These are phyloP conservation scores for Vireo altiloquus DNA, from an alignment of 2,113 vertebrate species.

Conservation along the genomic window DNA sequence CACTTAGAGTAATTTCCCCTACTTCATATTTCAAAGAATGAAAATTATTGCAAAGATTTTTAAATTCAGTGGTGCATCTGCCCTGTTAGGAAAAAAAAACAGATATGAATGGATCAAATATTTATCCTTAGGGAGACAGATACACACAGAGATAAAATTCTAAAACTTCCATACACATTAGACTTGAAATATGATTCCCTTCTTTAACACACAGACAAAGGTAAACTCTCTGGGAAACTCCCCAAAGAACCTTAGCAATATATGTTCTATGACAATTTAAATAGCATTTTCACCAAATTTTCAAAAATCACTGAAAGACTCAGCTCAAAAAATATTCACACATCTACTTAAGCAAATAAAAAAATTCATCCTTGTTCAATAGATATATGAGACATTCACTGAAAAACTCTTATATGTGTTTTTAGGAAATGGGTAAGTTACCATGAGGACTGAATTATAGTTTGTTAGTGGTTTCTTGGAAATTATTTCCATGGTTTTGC, in stretches of 20 bases:
- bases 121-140: neutral
- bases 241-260: neutral
- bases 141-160: neutral
- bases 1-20: conserved; percentile 5
- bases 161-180: neutral
- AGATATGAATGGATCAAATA: neutral
- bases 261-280: neutral
- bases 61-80: neutral
- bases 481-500: neutral
- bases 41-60: neutral
- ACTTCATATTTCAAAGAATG: neutral
- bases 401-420: neutral
- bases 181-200: neutral
- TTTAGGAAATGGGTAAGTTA: neutral
- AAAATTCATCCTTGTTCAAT: neutral
- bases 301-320: neutral
- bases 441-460: neutral
- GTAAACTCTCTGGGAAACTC: neutral
- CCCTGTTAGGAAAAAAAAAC: neutral
- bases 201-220: neutral
- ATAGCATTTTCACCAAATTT: neutral
- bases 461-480: neutral
- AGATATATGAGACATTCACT: neutral
- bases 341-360: neutral
- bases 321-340: neutral